phyloP scores from a whole-genome alignment of 2,888 invertebrate species.

The Nezara viridula region DNA sequence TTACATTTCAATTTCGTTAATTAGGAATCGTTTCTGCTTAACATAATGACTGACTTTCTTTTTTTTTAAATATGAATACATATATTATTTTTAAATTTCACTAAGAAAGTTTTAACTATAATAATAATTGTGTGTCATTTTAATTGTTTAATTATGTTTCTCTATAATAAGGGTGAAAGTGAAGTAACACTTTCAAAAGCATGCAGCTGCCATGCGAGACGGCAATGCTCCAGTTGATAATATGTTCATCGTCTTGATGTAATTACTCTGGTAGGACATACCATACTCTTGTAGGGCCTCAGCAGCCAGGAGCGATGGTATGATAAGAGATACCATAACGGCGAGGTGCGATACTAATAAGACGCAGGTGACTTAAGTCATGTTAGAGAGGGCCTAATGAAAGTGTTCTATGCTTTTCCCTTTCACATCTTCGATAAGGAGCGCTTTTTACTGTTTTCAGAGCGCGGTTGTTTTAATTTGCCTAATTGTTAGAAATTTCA shows the following conservation, averaged over 20 bases:
- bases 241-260: not conserved
- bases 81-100: not conserved
- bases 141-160: not conserved
- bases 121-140: not conserved
- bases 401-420: not conserved
- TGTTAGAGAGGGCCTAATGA: not conserved
- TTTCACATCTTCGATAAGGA: not conserved
- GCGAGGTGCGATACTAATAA: not conserved
- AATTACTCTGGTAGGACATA: not conserved
- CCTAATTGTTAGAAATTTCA: not conserved
- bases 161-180: not conserved
- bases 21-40: too few relatives aligned
- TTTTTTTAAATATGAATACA: not conserved
- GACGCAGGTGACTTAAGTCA: not conserved
- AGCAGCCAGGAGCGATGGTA: not conserved
- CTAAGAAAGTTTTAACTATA: not conserved
- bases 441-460: not conserved
- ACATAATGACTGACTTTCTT: too few relatives aligned
- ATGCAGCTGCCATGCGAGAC: not conserved
- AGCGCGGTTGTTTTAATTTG: conserved; percentile 24
- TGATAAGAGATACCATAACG: not conserved
- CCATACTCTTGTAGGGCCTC: not conserved
- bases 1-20: too few relatives aligned
- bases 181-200: not conserved
- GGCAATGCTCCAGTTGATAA: conserved; percentile 6